Conservation (phyloP, 2,888 invertebrate species). For the Ichneumoninae sp. region DNA sequence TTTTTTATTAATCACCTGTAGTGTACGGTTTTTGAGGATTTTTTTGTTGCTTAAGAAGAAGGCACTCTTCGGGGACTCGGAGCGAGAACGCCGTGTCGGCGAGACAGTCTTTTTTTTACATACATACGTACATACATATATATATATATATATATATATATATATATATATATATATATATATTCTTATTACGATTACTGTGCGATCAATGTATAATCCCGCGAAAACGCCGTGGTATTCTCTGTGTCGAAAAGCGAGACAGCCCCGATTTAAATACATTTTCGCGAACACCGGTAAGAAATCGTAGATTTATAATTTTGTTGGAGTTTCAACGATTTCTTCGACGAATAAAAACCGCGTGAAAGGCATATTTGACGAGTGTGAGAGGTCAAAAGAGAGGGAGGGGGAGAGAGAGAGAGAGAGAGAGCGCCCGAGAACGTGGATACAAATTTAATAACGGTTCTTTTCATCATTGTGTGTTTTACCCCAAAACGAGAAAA, state of each 20-base stretch:
- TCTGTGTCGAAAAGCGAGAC: conserved; percentile 38
- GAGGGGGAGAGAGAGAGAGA: no score
- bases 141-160: conserved; percentile 45
- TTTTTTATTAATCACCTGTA: conserved; percentile 38
- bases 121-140: no score
- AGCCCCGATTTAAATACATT: conserved; percentile 14
- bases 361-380: conserved; percentile 3
- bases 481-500: conserved; percentile 14
- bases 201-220: conserved; percentile 56
- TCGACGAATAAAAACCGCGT: conserved; percentile 23
- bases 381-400: not conserved
- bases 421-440: conserved; percentile 10
- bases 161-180: conserved; percentile 63
- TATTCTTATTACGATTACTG: conserved; percentile 68
- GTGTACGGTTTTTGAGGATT: conserved; percentile 33
- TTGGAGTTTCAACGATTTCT: conserved; percentile 1
- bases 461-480: conserved; percentile 49
- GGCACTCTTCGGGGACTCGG: conserved; percentile 62
- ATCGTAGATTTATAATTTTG: conserved; percentile 18
- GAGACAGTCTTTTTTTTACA: conserved; percentile 65
- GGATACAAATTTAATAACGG: conserved; percentile 32
- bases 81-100: conserved; percentile 70
- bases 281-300: not conserved
- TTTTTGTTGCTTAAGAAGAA: conserved; percentile 9
- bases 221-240: conserved; percentile 25